Evolutionary conservation across 2,113 vertebrate genomes (phyloP).

Genomic region (Apaloderma vittatum): DNA sequence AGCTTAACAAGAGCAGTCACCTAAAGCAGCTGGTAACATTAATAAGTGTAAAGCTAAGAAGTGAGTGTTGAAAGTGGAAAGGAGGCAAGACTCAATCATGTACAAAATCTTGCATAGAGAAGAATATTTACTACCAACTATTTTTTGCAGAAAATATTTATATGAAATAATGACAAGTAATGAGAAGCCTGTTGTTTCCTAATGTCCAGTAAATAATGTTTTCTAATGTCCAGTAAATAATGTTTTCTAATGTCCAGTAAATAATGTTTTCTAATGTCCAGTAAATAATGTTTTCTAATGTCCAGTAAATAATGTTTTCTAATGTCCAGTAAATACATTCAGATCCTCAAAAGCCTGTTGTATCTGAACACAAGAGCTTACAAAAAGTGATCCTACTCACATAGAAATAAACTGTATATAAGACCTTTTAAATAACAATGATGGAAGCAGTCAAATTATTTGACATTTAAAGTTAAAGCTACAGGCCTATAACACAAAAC

Average conservation of each 20-base stretch:
- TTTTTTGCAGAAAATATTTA: background rate
- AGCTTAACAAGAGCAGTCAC: background rate
- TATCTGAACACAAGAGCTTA: background rate
- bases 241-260: background rate
- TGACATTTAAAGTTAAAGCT: background rate
- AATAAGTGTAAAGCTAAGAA: background rate
- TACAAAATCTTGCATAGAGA: background rate
- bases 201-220: background rate
- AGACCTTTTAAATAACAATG: background rate
- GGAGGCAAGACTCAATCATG: background rate
- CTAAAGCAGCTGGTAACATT: background rate
- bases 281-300: background rate
- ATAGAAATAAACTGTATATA: background rate
- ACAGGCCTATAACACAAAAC: background rate
- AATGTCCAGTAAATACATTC: background rate
- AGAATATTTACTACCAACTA: background rate
- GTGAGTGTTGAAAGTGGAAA: background rate
- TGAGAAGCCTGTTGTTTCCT: background rate
- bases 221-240: background rate
- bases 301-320: background rate
- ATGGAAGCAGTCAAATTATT: background rate
- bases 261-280: background rate
- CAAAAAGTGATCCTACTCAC: background rate
- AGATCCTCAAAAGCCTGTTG: background rate
- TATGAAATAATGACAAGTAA: background rate